Evolutionary conservation across 2,113 vertebrate genomes (phyloP).

Genomic region (Lepus timidus): DNA sequence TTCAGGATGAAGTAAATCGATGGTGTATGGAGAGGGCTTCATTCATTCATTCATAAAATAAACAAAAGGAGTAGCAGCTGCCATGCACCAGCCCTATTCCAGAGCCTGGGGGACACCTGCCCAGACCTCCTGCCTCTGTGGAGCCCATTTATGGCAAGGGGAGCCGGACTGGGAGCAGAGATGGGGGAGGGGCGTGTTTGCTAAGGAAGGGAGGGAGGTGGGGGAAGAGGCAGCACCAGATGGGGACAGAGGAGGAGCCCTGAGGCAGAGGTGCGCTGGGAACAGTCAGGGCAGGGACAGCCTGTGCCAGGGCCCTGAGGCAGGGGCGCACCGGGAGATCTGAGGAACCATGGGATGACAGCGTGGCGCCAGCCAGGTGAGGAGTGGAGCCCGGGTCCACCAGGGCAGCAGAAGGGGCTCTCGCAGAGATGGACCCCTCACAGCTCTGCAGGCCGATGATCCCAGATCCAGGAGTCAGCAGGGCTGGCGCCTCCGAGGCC

Average conservation of each 20-base stretch:
- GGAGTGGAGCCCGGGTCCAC: fast-evolving
- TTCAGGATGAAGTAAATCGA: not conserved
- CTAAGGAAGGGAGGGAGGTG: not conserved
- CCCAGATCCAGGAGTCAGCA: not conserved
- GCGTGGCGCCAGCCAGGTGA: fast-evolving
- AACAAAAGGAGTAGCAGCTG: not conserved
- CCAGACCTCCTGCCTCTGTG: not conserved
- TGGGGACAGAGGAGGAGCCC: no score
- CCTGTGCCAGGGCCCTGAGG: not conserved
- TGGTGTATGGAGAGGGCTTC: fast-evolving
- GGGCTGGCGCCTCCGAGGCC: no score
- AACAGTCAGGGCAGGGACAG: not conserved
- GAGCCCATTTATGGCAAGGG: not conserved
- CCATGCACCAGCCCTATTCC: not conserved
- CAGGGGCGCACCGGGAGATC: fast-evolving
- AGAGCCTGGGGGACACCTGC: not conserved
- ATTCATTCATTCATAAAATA: not conserved
- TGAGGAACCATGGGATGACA: not conserved
- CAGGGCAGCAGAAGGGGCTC: not conserved
- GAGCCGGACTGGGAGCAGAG: fast-evolving
- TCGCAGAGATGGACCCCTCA: not conserved
- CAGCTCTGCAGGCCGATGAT: not conserved
- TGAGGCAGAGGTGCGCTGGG: not conserved
- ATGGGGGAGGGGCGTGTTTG: fast-evolving
- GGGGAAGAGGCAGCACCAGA: not conserved